Evolutionary conservation across 2,888 invertebrate genomes (phyloP).

Genomic region (Ommatoiulus sabulosus): DNA sequence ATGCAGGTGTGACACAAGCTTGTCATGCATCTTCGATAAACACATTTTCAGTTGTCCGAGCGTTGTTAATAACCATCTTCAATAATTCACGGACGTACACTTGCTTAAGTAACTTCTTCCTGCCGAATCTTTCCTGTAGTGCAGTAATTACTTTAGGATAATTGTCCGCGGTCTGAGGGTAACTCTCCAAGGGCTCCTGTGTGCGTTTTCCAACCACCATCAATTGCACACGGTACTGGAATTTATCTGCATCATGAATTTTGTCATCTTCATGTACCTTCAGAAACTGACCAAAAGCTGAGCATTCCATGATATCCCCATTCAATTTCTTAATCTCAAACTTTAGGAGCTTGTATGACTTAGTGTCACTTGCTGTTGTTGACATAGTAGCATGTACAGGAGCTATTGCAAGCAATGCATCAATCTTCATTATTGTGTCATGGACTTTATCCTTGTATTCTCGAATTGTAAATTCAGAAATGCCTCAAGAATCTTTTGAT

Average conservation of each 20-base stretch:
- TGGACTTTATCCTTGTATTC: no score
- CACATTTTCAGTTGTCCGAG: not conserved
- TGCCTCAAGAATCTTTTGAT: not conserved
- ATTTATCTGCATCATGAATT: not conserved
- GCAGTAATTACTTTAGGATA: not conserved
- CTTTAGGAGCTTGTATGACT: not conserved
- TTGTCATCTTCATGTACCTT: not conserved
- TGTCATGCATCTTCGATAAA: not conserved
- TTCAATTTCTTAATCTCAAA: not conserved
- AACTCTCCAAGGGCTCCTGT: not conserved
- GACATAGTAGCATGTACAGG: not conserved
- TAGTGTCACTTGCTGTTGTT: not conserved
- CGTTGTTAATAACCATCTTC: not conserved
- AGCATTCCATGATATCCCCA: not conserved
- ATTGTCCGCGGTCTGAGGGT: not conserved
- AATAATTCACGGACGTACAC: not conserved
- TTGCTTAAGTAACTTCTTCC: not conserved
- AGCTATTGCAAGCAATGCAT: not conserved
- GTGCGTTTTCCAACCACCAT: not conserved
- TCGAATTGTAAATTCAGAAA: not conserved
- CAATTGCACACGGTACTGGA: not conserved
- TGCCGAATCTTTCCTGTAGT: not conserved
- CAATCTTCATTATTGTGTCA: not conserved
- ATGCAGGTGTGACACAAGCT: no score
- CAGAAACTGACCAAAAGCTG: not conserved